A percentile compares a stretch with the other conserved stretches of the same genome.
Conservation (phyloP, 2,888 invertebrate genomes). For the Orthosia gothica region DNA sequence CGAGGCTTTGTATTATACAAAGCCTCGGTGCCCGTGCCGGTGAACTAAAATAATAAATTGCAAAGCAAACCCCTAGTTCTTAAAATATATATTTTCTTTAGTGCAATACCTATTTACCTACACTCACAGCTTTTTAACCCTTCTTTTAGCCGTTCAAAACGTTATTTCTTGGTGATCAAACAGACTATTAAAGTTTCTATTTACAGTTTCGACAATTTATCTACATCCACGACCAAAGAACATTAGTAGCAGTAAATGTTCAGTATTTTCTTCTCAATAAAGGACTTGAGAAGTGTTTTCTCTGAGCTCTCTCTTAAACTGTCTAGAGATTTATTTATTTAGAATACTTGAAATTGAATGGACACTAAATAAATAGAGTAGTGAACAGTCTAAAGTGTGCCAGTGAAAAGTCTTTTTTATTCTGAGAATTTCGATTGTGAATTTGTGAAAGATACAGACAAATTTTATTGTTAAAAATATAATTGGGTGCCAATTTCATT, state of each 20-base stretch:
- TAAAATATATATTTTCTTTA: neutral
- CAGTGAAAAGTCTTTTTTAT: no score
- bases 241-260: constrained; percentile 43
- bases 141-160: constrained; percentile 11
- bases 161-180: constrained; percentile 13
- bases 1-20: no score
- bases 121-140: neutral
- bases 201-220: constrained; percentile 32
- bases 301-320: constrained; percentile 36
- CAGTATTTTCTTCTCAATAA: constrained; percentile 51
- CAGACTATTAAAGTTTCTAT: constrained; percentile 9
- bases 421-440: constrained; percentile 22
- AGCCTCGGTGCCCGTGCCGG: no score
- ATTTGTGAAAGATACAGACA: neutral
- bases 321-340: constrained; percentile 51
- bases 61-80: neutral
- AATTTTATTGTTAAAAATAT: neutral
- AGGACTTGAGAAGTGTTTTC: constrained; percentile 43
- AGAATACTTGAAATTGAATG: constrained; percentile 29
- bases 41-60: neutral
- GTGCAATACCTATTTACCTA: neutral
- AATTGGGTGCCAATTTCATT: neutral
- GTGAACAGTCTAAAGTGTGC: constrained; percentile 13
- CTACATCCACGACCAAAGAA: constrained; percentile 14
- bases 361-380: constrained; percentile 15